Base-by-base conservation (phyloP, 2,113 vertebrate genomes). In the Synchiropus splendidus region DNA sequence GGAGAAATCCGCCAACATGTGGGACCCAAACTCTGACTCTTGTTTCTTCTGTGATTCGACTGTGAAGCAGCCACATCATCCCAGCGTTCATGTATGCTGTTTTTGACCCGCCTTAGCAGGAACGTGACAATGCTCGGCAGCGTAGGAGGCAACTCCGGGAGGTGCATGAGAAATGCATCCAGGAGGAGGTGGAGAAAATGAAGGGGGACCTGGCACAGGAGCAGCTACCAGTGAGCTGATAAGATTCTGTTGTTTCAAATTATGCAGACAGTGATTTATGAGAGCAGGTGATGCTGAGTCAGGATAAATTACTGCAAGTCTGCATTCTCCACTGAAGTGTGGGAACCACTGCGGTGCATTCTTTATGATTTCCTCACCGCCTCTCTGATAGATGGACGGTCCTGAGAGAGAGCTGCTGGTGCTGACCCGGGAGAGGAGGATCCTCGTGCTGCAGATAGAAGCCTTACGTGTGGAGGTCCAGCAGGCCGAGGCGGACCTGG, bases 401-500 rank as follows among this genome's bases (percentile, higher is more conserved):
- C 42, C 38, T 37, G 45, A 74, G 50, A 75, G 70, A 53, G 81
- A 85, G 37, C 13, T 77, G 10, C 50, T 58, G 45, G 58, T 63
- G 57, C 63, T 86, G 79, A 67, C 57, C 40, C 61, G 18, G 58
- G 85, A 91, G 54, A 75, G 78, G 49, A 59, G 55, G 1, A 18
- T 53, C 2, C 67, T 90, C 51, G 65, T 84, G 30, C 61, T 88
- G 41, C 89, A 88, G 72, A 69, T 88, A 31, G 86, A 90, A 43
- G 82, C 84, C 17, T 74, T 90, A 8, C 61, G 39, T 34, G 64
- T 64, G 32, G 86, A 93, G 53, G 75, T 63, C 38, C 71, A 80
- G 15, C 74, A 75, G 0, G 84, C 86, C 0, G 72, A 89, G 54
- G 53, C 46, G 52, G 78, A 89, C 21, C 74, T 91, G 67, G 65